Conservation (phyloP, 2,888 invertebrate species). For the Hesperia comma region DNA sequence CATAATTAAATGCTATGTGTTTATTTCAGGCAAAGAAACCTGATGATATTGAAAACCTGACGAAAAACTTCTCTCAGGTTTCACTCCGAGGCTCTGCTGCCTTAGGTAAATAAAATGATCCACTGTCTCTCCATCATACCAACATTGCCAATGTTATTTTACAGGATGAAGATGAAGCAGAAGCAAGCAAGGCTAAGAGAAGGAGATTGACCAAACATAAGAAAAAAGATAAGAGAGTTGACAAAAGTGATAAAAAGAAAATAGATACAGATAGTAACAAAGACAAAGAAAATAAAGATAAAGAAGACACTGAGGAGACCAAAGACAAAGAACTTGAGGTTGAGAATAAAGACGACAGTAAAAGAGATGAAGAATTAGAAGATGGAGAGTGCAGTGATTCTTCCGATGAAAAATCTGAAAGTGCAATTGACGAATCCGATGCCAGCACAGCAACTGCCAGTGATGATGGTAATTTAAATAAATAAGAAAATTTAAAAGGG, state of each 20-base stretch:
- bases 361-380: constrained; percentile 74
- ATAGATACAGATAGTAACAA: constrained; percentile 21
- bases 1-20: constrained; percentile 33
- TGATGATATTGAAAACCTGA: constrained; percentile 75
- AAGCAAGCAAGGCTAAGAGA: constrained; percentile 56
- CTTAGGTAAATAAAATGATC: constrained; percentile 79
- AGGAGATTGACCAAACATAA: constrained; percentile 53
- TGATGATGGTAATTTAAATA: constrained; percentile 69
- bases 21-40: constrained; percentile 66
- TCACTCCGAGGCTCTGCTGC: constrained; percentile 74
- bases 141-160: constrained; percentile 73
- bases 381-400: constrained; percentile 88
- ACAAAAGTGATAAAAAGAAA: constrained; percentile 31
- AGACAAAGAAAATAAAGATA: constrained; percentile 19
- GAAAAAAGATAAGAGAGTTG: constrained; percentile 45
- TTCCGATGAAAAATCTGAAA: constrained; percentile 52
- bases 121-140: constrained; percentile 67
- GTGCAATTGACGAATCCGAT: constrained; percentile 49
- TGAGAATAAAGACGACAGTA: constrained; percentile 71
- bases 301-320: constrained; percentile 38
- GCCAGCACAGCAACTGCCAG: constrained; percentile 72
- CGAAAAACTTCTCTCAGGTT: constrained; percentile 79
- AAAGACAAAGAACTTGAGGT: constrained; percentile 35
- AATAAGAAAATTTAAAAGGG: constrained; percentile 12
- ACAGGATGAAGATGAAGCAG: constrained; percentile 69